A percentile compares a stretch with the other conserved stretches of the same genome.
phyloP scores from a whole-genome alignment of 2,113 vertebrate species.

The Pteronura brasiliensis region DNA sequence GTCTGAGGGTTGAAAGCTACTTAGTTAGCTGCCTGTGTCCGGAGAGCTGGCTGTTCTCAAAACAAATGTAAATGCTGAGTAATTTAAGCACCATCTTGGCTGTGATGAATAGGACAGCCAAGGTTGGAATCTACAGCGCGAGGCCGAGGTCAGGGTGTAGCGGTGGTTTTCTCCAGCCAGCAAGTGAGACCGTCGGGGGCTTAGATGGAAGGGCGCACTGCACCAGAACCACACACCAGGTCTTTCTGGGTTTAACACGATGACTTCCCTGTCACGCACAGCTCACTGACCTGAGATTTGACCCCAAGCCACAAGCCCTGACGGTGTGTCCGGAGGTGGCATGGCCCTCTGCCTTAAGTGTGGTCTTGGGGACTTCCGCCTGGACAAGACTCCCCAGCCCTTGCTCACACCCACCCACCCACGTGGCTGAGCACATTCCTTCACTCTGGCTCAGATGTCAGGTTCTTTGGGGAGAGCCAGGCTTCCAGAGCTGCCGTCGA shows the following conservation, averaged over 20 bases:
- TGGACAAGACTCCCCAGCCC: not conserved
- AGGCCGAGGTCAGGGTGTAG: accelerated
- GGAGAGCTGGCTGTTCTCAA: not conserved
- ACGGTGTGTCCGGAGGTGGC: not conserved
- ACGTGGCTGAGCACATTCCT: accelerated
- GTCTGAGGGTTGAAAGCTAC: not conserved
- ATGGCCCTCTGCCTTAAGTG: not conserved
- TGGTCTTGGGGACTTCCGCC: not conserved
- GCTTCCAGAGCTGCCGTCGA: too few relatives aligned
- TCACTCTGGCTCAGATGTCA: not conserved
- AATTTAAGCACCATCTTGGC: too few relatives aligned
- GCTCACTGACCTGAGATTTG: not conserved
- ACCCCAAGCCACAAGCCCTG: accelerated
- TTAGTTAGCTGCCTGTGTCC: accelerated
- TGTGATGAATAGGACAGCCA: accelerated
- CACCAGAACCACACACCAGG: too few relatives aligned
- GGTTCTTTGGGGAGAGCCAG: not conserved
- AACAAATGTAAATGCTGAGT: not conserved
- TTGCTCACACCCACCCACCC: not conserved
- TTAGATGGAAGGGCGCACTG: accelerated
- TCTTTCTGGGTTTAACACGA: not conserved
- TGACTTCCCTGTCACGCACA: accelerated
- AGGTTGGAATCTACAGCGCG: not conserved
- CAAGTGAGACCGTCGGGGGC: accelerated
- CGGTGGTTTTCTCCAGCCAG: not conserved